These are phyloP conservation scores for Cheilosia soror DNA, from an alignment of 2,888 invertebrate genomes.

Conservation along the genomic window DNA sequence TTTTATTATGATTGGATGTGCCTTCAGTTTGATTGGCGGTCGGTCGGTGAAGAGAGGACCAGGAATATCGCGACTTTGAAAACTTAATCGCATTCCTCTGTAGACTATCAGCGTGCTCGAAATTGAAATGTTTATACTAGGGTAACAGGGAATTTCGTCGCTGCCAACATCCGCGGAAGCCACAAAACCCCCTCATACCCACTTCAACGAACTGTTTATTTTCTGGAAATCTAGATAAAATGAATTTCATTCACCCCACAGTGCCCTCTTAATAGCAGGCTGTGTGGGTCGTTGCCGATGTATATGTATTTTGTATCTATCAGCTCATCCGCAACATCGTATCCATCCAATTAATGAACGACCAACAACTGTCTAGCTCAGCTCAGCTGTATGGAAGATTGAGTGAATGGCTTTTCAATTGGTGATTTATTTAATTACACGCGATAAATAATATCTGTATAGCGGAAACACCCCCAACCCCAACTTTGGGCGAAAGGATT, in stretches of 20 bases:
- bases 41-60: background rate
- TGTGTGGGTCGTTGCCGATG: background rate
- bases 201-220: constrained; percentile 41
- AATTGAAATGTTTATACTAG: constrained; percentile 48
- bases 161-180: background rate
- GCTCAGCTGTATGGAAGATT: constrained; percentile 29
- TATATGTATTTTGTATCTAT: background rate
- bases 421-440: constrained; percentile 56
- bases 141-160: constrained; percentile 12
- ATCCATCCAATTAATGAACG: constrained; percentile 27
- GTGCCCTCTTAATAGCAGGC: background rate
- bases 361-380: constrained; percentile 39
- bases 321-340: background rate
- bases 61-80: constrained; percentile 23
- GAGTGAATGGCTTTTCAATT: constrained; percentile 60
- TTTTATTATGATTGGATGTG: constrained; percentile 62
- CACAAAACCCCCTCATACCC: background rate
- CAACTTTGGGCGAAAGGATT: constrained; percentile 14
- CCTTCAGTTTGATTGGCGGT: constrained; percentile 12
- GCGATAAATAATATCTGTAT: constrained; percentile 24
- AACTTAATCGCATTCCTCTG: constrained; percentile 16
- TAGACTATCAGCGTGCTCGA: constrained; percentile 11
- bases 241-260: constrained; percentile 27
- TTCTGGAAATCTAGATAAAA: constrained; percentile 36
- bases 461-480: background rate